Evolutionary conservation across 1,140 invertebrate species (phyloP), one percentile per base, ranked within the genome.

Genomic region (Cydia pomonella): DNA sequence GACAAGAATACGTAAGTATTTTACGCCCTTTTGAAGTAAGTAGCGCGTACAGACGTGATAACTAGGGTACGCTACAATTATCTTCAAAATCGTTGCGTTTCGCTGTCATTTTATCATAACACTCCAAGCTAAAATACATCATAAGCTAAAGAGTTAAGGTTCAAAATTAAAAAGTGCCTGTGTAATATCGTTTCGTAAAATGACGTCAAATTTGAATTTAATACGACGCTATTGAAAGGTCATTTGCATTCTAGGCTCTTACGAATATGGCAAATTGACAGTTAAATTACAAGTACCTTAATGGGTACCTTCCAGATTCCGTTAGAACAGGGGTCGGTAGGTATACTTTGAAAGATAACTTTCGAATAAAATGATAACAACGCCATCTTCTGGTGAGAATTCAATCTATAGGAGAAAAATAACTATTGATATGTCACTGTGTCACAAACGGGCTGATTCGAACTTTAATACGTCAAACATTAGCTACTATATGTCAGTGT

Each of bases 201-300:
- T 59, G 53, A 59, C 18, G 53, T 23, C 53, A 59, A 59, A 59
- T 59, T 59, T 59, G 53, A 59, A 59, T 59, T 59, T 59, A 59
- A 59, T 59, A 59, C 53, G 50, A 53, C n/a, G 53, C 21, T 59
- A 59, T 59, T 23, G 53, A 59, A 59, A 59, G 53, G 53, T 21
- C 21, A 59, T 59, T 59, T 59, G 53, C 53, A 59, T 59, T 59
- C 53, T 23, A 7, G 21, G 53, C 18, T 59, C 53, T 59, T 0
- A 59, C 53, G 12, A 59, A 59, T 59, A 59, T 59, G 53, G 53
- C 53, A 59, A 59, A 59, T 59, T 59, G 53, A 59, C 18, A 59
- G 53, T 59, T 59, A 59, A 59, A 59, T 59, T 59, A 59, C 53
- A 59, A 23, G 53, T 59, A 21, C 53, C 53, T n/a, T 53, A 53